These are phyloP conservation scores for Helicorthomorpha holstii DNA, from an alignment of 1,140 invertebrate species.

Conservation along the genomic window DNA sequence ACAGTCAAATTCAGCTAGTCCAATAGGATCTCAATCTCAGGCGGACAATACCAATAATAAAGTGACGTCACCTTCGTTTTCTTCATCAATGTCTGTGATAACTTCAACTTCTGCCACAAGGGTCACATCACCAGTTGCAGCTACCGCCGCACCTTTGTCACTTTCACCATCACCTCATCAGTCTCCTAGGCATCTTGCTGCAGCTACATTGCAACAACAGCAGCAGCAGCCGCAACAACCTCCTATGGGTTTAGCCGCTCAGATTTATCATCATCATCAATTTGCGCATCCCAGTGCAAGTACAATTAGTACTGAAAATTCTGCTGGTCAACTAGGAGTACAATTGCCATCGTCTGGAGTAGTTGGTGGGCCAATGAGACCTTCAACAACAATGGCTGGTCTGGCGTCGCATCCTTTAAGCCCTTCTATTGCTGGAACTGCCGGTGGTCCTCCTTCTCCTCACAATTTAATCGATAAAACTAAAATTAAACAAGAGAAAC, in stretches of 20 bases:
- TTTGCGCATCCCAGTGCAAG: not conserved
- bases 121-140: not conserved
- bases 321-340: not conserved
- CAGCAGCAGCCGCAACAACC: not conserved
- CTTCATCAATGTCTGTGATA: not conserved
- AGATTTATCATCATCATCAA: not conserved
- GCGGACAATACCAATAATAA: not conserved
- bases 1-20: not conserved
- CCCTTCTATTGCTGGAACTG: not conserved
- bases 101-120: not conserved
- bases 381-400: not conserved
- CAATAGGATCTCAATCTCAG: not conserved
- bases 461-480: slow-evolving; percentile 9
- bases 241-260: not conserved
- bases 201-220: not conserved
- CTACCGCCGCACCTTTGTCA: not conserved
- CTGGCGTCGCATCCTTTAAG: not conserved
- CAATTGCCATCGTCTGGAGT: not conserved
- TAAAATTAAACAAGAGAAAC: slow-evolving; percentile 13
- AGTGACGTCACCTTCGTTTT: not conserved
- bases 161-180: not conserved
- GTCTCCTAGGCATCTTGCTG: not conserved
- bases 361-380: no score
- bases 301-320: not conserved
- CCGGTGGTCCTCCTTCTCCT: not conserved